phyloP scores from a whole-genome alignment of 2,113 vertebrate genomes.

The Hylia prasina region DNA sequence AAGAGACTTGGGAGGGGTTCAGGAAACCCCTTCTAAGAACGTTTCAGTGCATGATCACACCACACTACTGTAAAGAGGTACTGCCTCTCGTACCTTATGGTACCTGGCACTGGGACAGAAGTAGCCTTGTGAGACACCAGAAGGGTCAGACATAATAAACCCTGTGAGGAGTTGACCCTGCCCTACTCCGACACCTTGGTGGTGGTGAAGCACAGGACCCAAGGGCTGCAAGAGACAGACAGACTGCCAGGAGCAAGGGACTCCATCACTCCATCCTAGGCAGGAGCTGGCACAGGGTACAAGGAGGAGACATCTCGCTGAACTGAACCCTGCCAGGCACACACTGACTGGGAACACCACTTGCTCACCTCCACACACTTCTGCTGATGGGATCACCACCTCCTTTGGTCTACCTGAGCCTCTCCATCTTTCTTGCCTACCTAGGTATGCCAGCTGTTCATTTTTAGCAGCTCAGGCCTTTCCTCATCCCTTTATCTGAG shows the following conservation, averaged over 20 bases:
- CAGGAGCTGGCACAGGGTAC: neutral
- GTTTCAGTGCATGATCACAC: neutral
- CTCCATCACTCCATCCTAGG: neutral
- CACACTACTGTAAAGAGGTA: neutral
- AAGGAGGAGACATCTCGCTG: neutral
- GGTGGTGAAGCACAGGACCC: neutral
- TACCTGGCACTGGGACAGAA: neutral
- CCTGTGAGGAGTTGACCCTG: neutral
- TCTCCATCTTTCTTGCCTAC: neutral
- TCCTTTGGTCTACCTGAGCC: neutral
- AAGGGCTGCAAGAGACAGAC: neutral
- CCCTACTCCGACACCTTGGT: neutral
- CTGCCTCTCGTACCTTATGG: neutral
- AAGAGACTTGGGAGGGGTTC: neutral
- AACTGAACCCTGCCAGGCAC: neutral
- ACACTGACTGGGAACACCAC: neutral
- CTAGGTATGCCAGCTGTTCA: neutral
- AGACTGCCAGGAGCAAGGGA: neutral
- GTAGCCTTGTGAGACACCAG: neutral
- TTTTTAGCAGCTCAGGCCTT: conserved; percentile 1
- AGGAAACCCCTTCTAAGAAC: neutral
- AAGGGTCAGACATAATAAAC: neutral
- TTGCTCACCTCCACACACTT: neutral
- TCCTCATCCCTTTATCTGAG: neutral
- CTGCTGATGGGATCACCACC: neutral